These are phyloP conservation scores for Mionectes macconnelli DNA, from an alignment of 2,113 vertebrate genomes.

Conservation along the genomic window DNA sequence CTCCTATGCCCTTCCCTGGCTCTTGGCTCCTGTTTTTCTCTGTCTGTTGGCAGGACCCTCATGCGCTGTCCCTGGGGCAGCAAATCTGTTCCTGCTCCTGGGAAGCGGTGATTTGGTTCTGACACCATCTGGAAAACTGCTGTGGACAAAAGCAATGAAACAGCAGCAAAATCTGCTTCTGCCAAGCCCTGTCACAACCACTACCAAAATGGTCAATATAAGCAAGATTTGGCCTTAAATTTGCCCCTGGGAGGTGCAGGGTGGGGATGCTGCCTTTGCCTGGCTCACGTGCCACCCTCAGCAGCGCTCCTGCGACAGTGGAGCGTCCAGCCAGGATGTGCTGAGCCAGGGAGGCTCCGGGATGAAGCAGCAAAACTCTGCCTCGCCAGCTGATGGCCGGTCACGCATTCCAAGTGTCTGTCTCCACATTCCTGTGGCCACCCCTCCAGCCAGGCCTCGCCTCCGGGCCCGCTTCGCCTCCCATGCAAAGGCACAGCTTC, in stretches of 20 bases:
- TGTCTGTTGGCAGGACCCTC: background rate
- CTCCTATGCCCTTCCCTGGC: background rate
- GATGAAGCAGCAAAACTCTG: background rate
- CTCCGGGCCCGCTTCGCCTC: background rate
- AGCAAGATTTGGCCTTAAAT: background rate
- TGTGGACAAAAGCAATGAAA: background rate
- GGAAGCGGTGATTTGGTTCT: background rate
- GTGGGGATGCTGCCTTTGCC: background rate
- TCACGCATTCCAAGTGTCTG: background rate
- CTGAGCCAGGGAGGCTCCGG: background rate
- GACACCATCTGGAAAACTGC: background rate
- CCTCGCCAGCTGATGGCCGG: background rate
- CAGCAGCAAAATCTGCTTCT: background rate
- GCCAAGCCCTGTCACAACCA: fast-evolving
- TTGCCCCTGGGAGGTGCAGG: background rate
- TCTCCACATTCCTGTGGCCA: background rate
- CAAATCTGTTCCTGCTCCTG: background rate
- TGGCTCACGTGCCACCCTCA: background rate
- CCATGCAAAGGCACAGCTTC: background rate
- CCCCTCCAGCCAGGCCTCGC: background rate
- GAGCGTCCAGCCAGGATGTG: background rate
- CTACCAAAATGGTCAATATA: too few relatives aligned
- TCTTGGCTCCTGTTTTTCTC: background rate
- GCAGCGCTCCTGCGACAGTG: background rate
- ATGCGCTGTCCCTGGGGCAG: background rate